Base-by-base conservation (phyloP, 1,140 invertebrate species). In the Pantala flavescens region DNA sequence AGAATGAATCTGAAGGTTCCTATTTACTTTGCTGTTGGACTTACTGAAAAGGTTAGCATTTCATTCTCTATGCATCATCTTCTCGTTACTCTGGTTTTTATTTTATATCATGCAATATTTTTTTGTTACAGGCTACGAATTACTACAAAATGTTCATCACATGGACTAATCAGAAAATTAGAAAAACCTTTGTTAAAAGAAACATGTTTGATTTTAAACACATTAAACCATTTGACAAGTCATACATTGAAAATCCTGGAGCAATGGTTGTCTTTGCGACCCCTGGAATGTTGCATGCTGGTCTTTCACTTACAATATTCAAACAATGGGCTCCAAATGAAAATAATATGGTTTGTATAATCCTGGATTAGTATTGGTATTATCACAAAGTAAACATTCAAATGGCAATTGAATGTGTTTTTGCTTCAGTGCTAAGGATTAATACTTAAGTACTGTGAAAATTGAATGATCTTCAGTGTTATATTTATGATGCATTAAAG, bases 131-230 rank as follows among this genome's bases (percentile, higher is more conserved):
- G 85, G 97, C 97, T 0, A 98, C 98, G 78, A 98, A 98, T 82
- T 99, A 99, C 83, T 99, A 99, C 81, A 98, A 99, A 85, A 95
- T 99, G 91, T 99, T 99, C 78, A 99, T 99, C 55, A 98, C 97
- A 14, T 99, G 98, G 98, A 99, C 98, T 0, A 99, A 99, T 86
- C 96, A 99, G 80, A 99, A 99, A 82, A 99, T 99, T 49, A 92
- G 97, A 75, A 97, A 98, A 83, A 99, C 98, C 0, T 99, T 99
- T 87, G 97, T 99, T 0, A 94, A 99, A 79, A 87, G 98, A 78
- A 99, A 99, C 81, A 99, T 99, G 98, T 99, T 99, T 87, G 98
- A 99, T 81, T 99, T 99, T 80, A 99, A 99, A 82, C 97, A 99
- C 80, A 99, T 99, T 73, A 97, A 97, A 83, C 93, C 97, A 36